Percentiles rank a stretch among this genome's conserved stretches.
These are phyloP conservation scores for Antheraea assamensis DNA, from an alignment of 2,888 invertebrate species.

Conservation along the genomic window DNA sequence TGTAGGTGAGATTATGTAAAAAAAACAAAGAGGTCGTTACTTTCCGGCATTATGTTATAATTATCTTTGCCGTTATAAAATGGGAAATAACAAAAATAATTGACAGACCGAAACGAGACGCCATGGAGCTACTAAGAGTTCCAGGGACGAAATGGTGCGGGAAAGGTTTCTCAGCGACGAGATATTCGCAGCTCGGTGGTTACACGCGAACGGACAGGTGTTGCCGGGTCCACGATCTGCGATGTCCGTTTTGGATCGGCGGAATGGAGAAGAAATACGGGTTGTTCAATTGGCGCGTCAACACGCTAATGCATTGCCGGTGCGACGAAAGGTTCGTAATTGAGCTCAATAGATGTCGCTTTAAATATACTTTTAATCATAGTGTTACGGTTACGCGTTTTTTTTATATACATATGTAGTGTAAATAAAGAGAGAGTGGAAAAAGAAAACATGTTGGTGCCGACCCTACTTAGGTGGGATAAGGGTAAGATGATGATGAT, in stretches of 20 bases:
- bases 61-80: constrained; percentile 17
- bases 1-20: constrained; percentile 28
- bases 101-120: constrained; percentile 71
- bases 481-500: too few species aligned
- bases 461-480: too few species aligned
- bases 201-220: constrained; percentile 93
- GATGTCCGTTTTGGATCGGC: constrained; percentile 92
- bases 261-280: constrained; percentile 93
- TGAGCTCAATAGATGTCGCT: constrained; percentile 11
- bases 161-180: constrained; percentile 90
- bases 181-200: constrained; percentile 92
- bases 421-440: too few species aligned
- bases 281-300: constrained; percentile 93
- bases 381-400: neutral
- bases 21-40: constrained; percentile 37
- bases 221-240: constrained; percentile 92
- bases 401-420: neutral
- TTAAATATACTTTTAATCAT: neutral
- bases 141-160: constrained; percentile 98
- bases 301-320: constrained; percentile 95
- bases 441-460: too few species aligned
- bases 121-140: constrained; percentile 87
- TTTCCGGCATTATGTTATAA: constrained; percentile 24
- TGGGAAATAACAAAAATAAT: constrained; percentile 23
- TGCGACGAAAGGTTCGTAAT: constrained; percentile 92